A percentile compares a stretch with the other conserved stretches of the same genome.
Conservation (phyloP, 2,797 vertebrate species). For the Bufotes viridis region DNA sequence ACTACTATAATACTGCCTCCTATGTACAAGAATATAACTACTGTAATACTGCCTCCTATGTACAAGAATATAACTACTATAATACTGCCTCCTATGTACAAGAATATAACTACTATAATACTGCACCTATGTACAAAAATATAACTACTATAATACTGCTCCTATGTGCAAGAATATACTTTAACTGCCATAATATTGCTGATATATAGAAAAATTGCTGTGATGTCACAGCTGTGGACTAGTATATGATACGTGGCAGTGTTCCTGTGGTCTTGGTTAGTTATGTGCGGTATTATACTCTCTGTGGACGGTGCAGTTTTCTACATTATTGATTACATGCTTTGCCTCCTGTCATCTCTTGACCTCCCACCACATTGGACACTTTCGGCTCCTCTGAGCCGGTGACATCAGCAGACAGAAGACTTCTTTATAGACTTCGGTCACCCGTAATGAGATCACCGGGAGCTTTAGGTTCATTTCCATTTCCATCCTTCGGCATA, state of each 20-base stretch:
- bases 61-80: too few relatives aligned
- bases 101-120: background rate
- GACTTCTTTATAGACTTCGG: background rate
- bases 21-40: background rate
- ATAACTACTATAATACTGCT: conserved; percentile 2
- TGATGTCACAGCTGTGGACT: background rate
- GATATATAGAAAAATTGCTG: background rate
- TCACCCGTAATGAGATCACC: conserved; percentile 4
- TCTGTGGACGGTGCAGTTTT: background rate
- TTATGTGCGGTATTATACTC: background rate
- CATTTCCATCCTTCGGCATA: background rate
- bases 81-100: background rate
- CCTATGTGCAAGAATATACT: background rate
- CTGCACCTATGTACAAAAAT: background rate
- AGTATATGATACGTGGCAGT: background rate
- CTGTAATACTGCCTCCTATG: too few relatives aligned
- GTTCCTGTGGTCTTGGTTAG: background rate
- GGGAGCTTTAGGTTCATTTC: conserved; percentile 23
- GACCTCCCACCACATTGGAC: background rate
- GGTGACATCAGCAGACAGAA: background rate
- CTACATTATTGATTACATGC: background rate
- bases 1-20: background rate
- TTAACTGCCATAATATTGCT: background rate
- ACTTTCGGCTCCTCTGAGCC: background rate
- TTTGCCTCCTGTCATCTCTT: background rate